Base-by-base conservation (phyloP, 2,888 invertebrate genomes). In the Graphium colonna region DNA sequence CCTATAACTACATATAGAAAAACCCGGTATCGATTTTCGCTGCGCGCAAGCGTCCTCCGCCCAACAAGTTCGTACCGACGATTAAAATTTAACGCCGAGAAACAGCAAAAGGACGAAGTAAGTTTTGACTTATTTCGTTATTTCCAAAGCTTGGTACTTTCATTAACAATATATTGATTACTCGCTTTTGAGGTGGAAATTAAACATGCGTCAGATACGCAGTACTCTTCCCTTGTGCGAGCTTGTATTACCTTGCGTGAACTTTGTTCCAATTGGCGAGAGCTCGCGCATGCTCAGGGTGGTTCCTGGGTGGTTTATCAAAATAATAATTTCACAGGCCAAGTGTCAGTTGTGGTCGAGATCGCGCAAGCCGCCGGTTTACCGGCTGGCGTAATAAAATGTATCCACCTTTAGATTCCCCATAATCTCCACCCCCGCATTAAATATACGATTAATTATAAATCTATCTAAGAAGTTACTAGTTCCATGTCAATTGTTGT, bases 401-500 rank as follows among this genome's bases (percentile, higher is more conserved):
- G 77, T 69, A 60, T 55, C 56, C 53, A 67, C 63, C 63, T 62
- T 62, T 69, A 64, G 62, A 61, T 61, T 56, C 58, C 62, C 56
- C 60, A 52, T 65, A 67, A 60, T 65, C 69, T 60, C 58, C 60
- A 55, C 62, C 61, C 63, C 56, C 62, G 58, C 52, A 66, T 56
- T 62, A 65, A 68, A 67, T 61, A 68, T 75, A 75, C 68, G 67
- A 69, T 64, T 73, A 61, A 61, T 59, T 41, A 56, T 57, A 56
- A 60, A 52, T 55, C 48, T 59, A 61, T 45, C 58, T 53, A 60
- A 59, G 60, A 61, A 74, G 68, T 73, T 67, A 58, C 66, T 69
- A 62, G 65, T 69, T 75, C 67, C 58, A 70, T 74, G 82, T 87
- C 84, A 86, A 86, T 86, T 85, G 75, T 81, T 79, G 71, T 77